phyloP scores from a whole-genome alignment of 2,797 vertebrate genomes.

The Syngnathus acus region DNA sequence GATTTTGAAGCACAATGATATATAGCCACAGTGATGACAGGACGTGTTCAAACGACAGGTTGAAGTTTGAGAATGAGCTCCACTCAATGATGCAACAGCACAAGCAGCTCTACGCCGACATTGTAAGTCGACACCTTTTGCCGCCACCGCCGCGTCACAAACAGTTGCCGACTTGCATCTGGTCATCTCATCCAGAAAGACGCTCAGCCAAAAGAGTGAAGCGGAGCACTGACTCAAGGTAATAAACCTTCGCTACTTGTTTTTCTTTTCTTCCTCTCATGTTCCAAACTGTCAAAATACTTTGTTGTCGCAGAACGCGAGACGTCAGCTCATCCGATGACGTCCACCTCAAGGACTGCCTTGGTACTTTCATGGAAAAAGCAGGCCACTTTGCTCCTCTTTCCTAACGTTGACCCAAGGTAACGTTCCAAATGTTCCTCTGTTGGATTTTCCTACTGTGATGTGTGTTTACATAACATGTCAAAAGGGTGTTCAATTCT shows the following conservation, averaged over 20 bases:
- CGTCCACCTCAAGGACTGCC: neutral
- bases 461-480: neutral
- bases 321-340: constrained; percentile 45
- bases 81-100: constrained; percentile 64
- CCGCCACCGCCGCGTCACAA: too few species aligned
- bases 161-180: too few species aligned
- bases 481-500: neutral
- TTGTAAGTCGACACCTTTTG: constrained; percentile 53
- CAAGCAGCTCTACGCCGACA: constrained; percentile 62
- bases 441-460: neutral
- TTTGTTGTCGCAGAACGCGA: constrained; percentile 41
- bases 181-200: constrained; percentile 36
- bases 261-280: neutral
- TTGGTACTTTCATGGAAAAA: neutral
- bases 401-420: neutral
- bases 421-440: neutral
- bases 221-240: constrained; percentile 25
- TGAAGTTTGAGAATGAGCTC: constrained; percentile 72
- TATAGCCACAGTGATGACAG: too few species aligned
- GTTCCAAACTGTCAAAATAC: constrained; percentile 1
- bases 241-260: constrained; percentile 11
- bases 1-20: too few species aligned
- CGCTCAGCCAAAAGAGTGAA: constrained; percentile 58
- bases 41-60: constrained; percentile 36
- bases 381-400: neutral